Base-by-base conservation (phyloP, 2,797 vertebrate genomes). In the Dicrostonyx torquatus region DNA sequence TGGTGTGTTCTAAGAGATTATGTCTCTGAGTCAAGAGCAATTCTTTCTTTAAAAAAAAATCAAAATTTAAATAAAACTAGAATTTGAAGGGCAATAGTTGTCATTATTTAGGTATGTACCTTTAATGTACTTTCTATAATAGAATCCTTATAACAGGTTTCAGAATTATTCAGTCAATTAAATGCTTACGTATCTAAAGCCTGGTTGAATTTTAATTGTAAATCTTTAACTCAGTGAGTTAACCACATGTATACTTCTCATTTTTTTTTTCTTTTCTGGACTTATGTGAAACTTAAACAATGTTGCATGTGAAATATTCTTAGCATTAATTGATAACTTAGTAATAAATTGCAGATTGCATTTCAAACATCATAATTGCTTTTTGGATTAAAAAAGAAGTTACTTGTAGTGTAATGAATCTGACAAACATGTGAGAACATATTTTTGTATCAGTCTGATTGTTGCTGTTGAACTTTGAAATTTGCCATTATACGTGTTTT, bases 241-340 rank as follows among this genome's bases (percentile, higher is more conserved):
- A 98, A 94, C 97, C 95, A 97, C 96, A 98, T 97, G 93, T 97
- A 95, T 84, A 96, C 73, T 97, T 97, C 15, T 97, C 80, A 24
- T 4, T 97, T 98, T 48, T 98, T 48, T 95, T 64, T 34, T 94
- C 48, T 97, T 97, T 95, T 43, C 40, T 96, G 96, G 88, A 96
- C 89, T 96, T 97, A 94, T 96, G 91, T 94, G 91, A 95, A 95
- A 84, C 97, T 97, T 90, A 80, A 95, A 94, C 77, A 94, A 53
- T 82, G 76, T 87, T 75, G 53, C 73, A 86, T 48, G 18, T 95
- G 73, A 60, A 97, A 96, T 97, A 92, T 95, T 97, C 97, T 97
- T 93, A 96, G 95, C 95, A 97, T 97, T 98, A 97, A 98, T 98
- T 87, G 87, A 97, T 98, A 98, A 96, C 73, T 92, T 40, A 77